Evolutionary conservation across 2,888 invertebrate species (phyloP), one percentile per base, ranked within the genome.

Genomic region (Campoplex capitator): DNA sequence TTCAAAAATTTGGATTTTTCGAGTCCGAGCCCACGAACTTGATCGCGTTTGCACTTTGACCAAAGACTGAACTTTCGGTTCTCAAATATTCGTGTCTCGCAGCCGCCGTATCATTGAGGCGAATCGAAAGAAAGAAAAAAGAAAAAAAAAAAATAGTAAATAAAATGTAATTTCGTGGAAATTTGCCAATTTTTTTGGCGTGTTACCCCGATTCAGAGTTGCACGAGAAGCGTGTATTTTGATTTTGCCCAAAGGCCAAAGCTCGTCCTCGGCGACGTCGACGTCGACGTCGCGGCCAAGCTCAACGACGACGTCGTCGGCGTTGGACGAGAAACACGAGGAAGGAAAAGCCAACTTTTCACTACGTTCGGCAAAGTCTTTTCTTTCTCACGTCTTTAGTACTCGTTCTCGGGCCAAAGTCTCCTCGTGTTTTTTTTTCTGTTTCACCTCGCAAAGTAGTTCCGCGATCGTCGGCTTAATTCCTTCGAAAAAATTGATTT

Each of bases 261-360:
- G 70, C 77, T 75, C 85, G 81, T 54, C 76, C 75, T 74, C 86
- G 80, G 67, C 83, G 67, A 56, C 85, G 67, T 76, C 83, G 67
- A 56, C 85, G 67, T 58, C 67, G 83, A 77, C 76, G 83, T 76
- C 80, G 86, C 80, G 71, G 83, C 83, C 84, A 80, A 83, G 76
- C 80, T 73, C 79, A 51, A 80, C 86, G 80, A 71, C 83, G 65
- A 54, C 86, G 78, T 62, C 78, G 71, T 62, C 78, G 71, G 48
- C 75, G 82, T n/a, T 71, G 80, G 45, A 38, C 32, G 51, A 67
- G 42, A 75, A 18, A 38, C 75, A 67, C 83, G 76, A 83, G 78
- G 65, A 84, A 67, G 48, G 48, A 79, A 83, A 83, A 48, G 75
- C 86, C 79, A 83, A 83, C 67, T 54, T 79, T 65, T 45, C 23